Conservation (phyloP, 2,888 invertebrate species). For the Acleris laterana region DNA sequence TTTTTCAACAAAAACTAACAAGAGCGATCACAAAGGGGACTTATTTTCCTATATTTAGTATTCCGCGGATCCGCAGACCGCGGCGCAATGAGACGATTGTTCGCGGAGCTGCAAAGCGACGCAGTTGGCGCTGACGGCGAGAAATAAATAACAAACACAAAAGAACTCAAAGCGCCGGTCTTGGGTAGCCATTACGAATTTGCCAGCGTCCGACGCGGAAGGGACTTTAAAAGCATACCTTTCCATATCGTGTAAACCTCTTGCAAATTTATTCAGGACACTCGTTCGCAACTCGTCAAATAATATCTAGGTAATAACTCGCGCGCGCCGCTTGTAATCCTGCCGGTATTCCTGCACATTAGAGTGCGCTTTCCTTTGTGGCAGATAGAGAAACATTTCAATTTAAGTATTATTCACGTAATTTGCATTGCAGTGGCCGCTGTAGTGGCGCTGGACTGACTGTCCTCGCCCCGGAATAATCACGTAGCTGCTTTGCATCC, state of each 20-base stretch:
- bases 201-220: constrained; percentile 54
- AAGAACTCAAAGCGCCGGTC: constrained; percentile 29
- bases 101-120: constrained; percentile 1
- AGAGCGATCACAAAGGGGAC: constrained; percentile 4
- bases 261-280: constrained; percentile 78
- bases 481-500: constrained; percentile 48
- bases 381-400: constrained; percentile 55
- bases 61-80: constrained; percentile 7
- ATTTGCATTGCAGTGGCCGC: constrained; percentile 67
- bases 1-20: background rate
- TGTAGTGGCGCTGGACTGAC: constrained; percentile 50
- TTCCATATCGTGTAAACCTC: constrained; percentile 68
- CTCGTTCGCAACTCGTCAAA: constrained; percentile 70
- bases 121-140: constrained; percentile 3
- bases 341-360: constrained; percentile 42
- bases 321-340: constrained; percentile 39
- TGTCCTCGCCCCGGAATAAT: constrained; percentile 50
- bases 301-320: constrained; percentile 61
- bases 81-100: constrained; percentile 23
- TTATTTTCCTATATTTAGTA: constrained; percentile 22
- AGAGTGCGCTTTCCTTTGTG: constrained; percentile 48
- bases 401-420: constrained; percentile 68
- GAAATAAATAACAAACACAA: constrained; percentile 26
- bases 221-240: constrained; percentile 68
- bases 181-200: constrained; percentile 26